phyloP scores from a whole-genome alignment of 2,797 vertebrate species.

The Mormyrus proboscirostris region DNA sequence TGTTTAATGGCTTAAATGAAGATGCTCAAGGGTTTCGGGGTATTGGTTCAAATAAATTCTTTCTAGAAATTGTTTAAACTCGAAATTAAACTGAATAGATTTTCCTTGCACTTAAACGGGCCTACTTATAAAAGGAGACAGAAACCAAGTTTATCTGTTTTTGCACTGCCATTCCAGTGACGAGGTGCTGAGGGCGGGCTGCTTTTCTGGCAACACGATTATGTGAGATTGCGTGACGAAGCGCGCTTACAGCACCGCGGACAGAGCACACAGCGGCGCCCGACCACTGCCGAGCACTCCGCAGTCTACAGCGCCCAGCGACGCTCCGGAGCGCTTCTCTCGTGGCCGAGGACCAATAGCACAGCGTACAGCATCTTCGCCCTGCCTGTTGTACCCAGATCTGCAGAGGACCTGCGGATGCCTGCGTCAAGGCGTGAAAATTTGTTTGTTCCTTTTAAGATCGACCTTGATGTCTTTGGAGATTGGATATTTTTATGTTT shows the following conservation, averaged over 20 bases:
- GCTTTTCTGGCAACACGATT: not conserved
- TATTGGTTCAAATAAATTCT: not conserved
- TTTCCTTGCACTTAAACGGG: not conserved
- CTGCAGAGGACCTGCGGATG: slow-evolving; percentile 55
- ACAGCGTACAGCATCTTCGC: slow-evolving; percentile 47
- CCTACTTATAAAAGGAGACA: not conserved
- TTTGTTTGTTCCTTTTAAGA: slow-evolving; percentile 30
- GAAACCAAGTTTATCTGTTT: not conserved
- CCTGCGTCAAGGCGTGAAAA: slow-evolving; percentile 53
- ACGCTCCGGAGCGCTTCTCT: slow-evolving; percentile 49
- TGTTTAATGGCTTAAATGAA: not conserved
- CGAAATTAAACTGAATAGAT: not conserved
- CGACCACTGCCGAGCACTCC: slow-evolving; percentile 51
- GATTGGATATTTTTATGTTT: slow-evolving; percentile 40
- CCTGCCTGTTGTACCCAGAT: slow-evolving; percentile 49
- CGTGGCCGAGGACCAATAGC: slow-evolving; percentile 54
- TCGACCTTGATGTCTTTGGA: slow-evolving; percentile 22
- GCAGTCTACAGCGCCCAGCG: slow-evolving; percentile 45
- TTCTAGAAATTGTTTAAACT: not conserved
- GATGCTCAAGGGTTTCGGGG: not conserved
- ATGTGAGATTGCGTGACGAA: slow-evolving; percentile 25
- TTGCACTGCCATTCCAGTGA: not conserved
- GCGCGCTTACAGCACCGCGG: slow-evolving; percentile 42
- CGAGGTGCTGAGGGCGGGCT: not conserved
- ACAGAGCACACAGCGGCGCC: slow-evolving; percentile 59